phyloP scores from a whole-genome alignment of 2,797 vertebrate species.

The Danio kyathit region DNA sequence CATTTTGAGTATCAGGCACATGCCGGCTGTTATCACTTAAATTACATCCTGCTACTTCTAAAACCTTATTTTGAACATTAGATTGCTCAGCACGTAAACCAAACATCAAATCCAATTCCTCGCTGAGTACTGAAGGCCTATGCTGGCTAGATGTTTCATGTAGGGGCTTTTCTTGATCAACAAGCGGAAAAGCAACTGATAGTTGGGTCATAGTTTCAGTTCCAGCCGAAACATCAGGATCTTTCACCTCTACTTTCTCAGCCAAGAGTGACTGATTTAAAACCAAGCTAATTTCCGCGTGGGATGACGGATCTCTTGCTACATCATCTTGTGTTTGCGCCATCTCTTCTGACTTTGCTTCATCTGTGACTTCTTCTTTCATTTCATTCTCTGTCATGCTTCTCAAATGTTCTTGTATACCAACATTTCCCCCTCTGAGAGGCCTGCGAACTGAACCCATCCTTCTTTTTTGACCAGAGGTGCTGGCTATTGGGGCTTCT shows the following conservation, averaged over 20 bases:
- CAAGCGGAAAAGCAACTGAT: conserved; percentile 1
- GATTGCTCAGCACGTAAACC: conserved; percentile 7
- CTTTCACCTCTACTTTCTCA: not conserved
- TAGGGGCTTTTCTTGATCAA: conserved; percentile 10
- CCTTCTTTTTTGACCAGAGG: conserved; percentile 38
- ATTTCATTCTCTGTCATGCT: not conserved
- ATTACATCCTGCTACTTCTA: conserved; percentile 18
- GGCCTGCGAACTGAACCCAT: conserved; percentile 39
- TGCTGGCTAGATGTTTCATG: conserved; percentile 9
- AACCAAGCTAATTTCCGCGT: conserved; percentile 11
- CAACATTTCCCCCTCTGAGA: conserved; percentile 23
- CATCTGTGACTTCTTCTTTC: conserved; percentile 32
- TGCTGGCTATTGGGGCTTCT: not conserved
- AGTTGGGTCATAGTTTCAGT: conserved; percentile 24
- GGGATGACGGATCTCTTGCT: conserved; percentile 1
- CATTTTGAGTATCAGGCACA: conserved; percentile 5
- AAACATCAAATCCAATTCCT: not conserved
- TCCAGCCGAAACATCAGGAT: not conserved
- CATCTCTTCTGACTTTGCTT: conserved; percentile 23
- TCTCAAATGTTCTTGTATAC: conserved; percentile 3
- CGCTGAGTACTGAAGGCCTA: not conserved
- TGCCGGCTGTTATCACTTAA: conserved; percentile 6
- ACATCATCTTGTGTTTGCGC: conserved; percentile 21
- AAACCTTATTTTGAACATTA: conserved; percentile 13
- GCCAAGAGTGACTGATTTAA: not conserved